Conservation (phyloP, 2,113 vertebrate species). For the Pseudopipra pipra region DNA sequence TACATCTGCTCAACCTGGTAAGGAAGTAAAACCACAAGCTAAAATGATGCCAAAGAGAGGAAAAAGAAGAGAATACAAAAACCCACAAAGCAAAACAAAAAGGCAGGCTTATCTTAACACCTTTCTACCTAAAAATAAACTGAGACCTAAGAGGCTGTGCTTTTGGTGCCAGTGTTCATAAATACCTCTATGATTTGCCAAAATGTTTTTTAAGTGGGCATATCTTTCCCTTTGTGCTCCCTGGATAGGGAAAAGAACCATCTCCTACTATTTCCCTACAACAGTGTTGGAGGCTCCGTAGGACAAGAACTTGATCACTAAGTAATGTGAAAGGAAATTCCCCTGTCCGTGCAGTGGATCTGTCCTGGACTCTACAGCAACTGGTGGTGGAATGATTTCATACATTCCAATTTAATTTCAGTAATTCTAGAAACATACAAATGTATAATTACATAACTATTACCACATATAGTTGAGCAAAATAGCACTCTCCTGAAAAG, state of each 20-base stretch:
- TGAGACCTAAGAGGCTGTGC: not conserved
- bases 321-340: not conserved
- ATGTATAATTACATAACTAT: not conserved
- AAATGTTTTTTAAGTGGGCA: not conserved
- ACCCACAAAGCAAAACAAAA: not conserved
- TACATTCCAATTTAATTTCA: not conserved
- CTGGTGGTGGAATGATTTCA: not conserved
- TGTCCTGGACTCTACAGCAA: not conserved
- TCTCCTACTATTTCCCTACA: not conserved
- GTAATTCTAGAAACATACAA: not conserved
- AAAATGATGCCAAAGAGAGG: not conserved
- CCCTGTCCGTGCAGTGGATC: not conserved
- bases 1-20: not conserved
- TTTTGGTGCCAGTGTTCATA: not conserved
- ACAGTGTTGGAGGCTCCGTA: not conserved
- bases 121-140: conserved; percentile 47
- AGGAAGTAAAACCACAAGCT: conserved; percentile 22
- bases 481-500: not conserved
- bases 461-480: not conserved
- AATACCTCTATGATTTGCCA: not conserved
- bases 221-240: not conserved
- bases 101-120: conserved; percentile 9
- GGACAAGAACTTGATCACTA: not conserved
- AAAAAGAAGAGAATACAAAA: not conserved
- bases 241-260: not conserved